phyloP scores from a whole-genome alignment of 2,113 vertebrate genomes.

The Spea multiplicata region DNA sequence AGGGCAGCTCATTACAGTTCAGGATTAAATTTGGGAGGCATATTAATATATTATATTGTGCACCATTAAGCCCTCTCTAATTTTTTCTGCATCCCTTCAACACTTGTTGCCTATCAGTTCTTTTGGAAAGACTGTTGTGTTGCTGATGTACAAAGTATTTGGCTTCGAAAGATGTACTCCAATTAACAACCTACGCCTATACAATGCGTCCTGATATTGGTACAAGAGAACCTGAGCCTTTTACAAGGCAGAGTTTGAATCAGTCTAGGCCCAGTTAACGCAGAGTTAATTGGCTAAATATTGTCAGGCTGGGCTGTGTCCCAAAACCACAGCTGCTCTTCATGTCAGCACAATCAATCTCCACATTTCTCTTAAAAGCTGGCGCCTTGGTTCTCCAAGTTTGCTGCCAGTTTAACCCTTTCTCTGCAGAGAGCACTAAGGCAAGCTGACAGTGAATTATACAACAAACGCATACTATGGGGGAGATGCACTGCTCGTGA shows the following conservation, averaged over 20 bases:
- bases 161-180: neutral
- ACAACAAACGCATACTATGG: too few species aligned
- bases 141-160: too few species aligned
- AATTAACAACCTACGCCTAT: neutral
- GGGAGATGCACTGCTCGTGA: too few species aligned
- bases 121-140: too few species aligned
- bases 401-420: conserved; percentile 33
- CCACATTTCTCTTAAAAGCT: conserved; percentile 22
- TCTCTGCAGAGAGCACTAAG: neutral
- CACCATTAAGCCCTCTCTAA: too few species aligned
- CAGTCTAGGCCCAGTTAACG: conserved; percentile 30
- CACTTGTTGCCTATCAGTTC: too few species aligned
- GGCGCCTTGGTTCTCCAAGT: conserved; percentile 7
- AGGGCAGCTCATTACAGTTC: too few species aligned
- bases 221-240: conserved; percentile 18
- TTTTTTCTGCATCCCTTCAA: too few species aligned
- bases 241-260: conserved; percentile 14
- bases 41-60: too few species aligned
- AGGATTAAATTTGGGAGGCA: too few species aligned
- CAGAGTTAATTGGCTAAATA: conserved; percentile 47
- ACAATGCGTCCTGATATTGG: neutral
- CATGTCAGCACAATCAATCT: conserved; percentile 42
- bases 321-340: conserved; percentile 44
- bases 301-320: conserved; percentile 37
- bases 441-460: neutral